Evolutionary conservation across 2,888 invertebrate genomes (phyloP).

Genomic region (Argyra leucocephala): DNA sequence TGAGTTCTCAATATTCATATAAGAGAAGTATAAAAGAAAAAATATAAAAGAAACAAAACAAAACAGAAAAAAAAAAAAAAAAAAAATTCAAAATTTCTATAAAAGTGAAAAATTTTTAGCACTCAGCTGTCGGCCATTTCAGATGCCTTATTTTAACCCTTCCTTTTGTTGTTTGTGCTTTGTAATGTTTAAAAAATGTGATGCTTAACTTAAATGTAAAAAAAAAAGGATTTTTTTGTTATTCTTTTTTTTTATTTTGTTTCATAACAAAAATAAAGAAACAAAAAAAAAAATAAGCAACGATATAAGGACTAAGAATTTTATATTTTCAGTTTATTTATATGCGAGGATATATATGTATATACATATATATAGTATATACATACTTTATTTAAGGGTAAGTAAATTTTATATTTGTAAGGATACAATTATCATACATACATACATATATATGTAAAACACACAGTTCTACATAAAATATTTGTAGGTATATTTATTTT

Average conservation of each 20-base stretch:
- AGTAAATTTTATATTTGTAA: neutral
- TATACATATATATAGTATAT: neutral
- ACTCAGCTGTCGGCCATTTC: conserved; percentile 3
- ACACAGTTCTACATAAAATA: no score
- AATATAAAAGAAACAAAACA: neutral
- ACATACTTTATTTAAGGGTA: neutral
- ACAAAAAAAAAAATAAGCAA: no score
- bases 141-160: neutral
- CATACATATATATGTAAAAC: neutral
- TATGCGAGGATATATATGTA: neutral
- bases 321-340: neutral
- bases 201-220: neutral
- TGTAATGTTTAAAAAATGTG: neutral
- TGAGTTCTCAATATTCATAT: neutral
- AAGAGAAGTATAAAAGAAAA: neutral
- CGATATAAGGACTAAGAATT: neutral
- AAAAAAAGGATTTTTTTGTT: neutral
- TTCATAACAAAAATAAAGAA: neutral
- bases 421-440: neutral
- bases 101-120: conserved; percentile 3
- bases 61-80: neutral
- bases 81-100: neutral
- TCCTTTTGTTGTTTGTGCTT: neutral
- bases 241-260: neutral
- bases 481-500: neutral